A percentile compares a stretch with the other conserved stretches of the same genome.
phyloP scores from a whole-genome alignment of 2,888 invertebrate species.

The Lutraria lutraria region DNA sequence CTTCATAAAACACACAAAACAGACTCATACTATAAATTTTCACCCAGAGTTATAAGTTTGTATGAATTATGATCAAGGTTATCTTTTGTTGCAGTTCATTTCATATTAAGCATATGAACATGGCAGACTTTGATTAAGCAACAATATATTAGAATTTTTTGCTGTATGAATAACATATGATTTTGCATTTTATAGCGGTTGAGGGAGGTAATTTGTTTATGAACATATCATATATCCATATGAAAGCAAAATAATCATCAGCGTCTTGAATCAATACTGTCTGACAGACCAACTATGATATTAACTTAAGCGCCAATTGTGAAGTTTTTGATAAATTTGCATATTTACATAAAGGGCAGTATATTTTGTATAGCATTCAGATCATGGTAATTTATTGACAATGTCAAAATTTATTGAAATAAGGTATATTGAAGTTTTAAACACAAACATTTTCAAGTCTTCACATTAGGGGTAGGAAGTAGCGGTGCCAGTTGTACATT shows the following conservation, averaged over 20 bases:
- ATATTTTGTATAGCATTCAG: too few relatives aligned
- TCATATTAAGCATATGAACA: neutral
- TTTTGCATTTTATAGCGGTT: neutral
- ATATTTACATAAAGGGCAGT: neutral
- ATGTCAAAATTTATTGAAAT: neutral
- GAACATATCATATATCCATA: neutral
- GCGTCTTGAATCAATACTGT: neutral
- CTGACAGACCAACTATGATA: neutral
- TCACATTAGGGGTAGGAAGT: too few relatives aligned
- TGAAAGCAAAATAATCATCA: conserved; percentile 4
- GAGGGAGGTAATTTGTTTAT: neutral
- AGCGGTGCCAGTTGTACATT: too few relatives aligned
- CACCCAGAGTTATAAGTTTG: neutral
- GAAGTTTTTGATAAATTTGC: neutral
- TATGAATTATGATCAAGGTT: neutral
- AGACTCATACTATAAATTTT: neutral
- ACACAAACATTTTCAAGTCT: too few relatives aligned
- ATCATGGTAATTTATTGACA: neutral
- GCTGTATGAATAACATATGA: neutral
- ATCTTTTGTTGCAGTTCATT: neutral
- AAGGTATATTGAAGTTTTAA: too few relatives aligned
- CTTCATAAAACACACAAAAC: too few relatives aligned
- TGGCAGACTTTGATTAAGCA: neutral
- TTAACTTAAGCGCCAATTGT: neutral
- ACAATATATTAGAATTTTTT: neutral